phyloP scores from a whole-genome alignment of 2,797 vertebrate species.

The Scolopax bukidnonensis region DNA sequence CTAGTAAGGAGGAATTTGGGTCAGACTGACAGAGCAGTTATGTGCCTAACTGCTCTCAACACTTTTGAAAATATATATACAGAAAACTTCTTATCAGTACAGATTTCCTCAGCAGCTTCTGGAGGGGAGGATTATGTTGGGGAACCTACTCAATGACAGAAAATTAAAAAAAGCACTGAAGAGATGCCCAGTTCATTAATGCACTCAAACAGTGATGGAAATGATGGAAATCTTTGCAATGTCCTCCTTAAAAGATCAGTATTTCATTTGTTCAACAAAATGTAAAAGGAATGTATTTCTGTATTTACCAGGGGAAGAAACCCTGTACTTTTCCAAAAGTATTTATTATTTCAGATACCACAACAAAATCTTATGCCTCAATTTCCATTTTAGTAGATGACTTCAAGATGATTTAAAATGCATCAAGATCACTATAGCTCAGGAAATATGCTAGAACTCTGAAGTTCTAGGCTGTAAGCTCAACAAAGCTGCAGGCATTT shows the following conservation, averaged over 20 bases:
- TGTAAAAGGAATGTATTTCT: background rate
- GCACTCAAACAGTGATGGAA: background rate
- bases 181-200: background rate
- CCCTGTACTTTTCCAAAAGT: background rate
- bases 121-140: background rate
- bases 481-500: background rate
- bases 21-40: background rate
- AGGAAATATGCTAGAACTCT: background rate
- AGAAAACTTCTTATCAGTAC: background rate
- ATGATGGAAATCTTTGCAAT: background rate
- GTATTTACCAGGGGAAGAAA: background rate
- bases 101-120: background rate
- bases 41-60: background rate
- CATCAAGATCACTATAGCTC: background rate
- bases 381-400: background rate
- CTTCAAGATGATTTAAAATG: background rate
- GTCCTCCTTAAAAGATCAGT: background rate
- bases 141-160: background rate
- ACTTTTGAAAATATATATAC: background rate
- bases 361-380: background rate
- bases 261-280: background rate
- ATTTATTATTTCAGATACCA: background rate
- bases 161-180: background rate
- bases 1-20: background rate
- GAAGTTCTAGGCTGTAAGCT: background rate